phyloP scores from a whole-genome alignment of 2,797 vertebrate genomes.

The Myripristis jacobus region DNA sequence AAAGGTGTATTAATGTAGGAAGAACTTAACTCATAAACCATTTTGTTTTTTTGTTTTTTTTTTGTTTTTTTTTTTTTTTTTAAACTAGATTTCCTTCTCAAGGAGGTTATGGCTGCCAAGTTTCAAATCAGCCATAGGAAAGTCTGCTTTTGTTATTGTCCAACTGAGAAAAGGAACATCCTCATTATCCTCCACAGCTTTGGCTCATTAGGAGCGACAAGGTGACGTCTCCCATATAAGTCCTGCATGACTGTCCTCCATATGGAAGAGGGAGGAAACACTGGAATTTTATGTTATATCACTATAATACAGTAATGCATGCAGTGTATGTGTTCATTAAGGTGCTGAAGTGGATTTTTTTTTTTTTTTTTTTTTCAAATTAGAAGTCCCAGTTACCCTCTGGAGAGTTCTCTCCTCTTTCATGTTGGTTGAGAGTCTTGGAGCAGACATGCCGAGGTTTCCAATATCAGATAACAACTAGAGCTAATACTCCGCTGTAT shows the following conservation, averaged over 20 bases:
- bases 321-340: not conserved
- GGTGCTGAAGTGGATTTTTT: not conserved
- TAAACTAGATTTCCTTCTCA: constrained; percentile 81
- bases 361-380: constrained; percentile 16
- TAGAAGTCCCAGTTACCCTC: not conserved
- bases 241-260: constrained; percentile 35
- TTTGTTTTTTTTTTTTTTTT: constrained; percentile 70
- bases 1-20: constrained; percentile 69
- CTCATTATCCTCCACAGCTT: constrained; percentile 77
- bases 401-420: not conserved
- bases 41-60: constrained; percentile 72
- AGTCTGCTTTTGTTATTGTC: constrained; percentile 63
- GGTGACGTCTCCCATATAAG: constrained; percentile 61
- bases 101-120: constrained; percentile 69
- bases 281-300: constrained; percentile 5
- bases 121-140: constrained; percentile 73
- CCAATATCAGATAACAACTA: not conserved
- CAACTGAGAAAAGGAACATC: constrained; percentile 64
- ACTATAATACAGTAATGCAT: not conserved
- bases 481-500: not conserved
- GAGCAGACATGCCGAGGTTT: not conserved
- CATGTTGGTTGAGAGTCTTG: not conserved
- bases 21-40: constrained; percentile 64
- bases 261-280: constrained; percentile 31
- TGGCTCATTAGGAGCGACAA: constrained; percentile 70